Evolutionary conservation across 2,797 vertebrate genomes (phyloP), one percentile per base, ranked within the genome.

Genomic region (Coilia nasus): DNA sequence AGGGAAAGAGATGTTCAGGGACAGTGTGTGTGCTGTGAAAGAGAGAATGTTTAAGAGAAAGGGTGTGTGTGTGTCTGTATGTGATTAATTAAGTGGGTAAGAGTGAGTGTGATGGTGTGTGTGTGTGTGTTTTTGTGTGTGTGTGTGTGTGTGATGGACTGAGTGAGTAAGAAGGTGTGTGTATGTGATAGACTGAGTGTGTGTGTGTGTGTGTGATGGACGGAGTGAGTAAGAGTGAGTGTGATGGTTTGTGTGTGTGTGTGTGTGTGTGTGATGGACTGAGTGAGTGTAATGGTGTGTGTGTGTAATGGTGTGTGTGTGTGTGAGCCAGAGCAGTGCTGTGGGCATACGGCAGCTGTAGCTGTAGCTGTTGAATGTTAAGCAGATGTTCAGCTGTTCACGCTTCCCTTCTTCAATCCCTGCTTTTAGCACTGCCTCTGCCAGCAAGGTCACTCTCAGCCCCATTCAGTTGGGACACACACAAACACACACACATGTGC

Each of bases 381-480:
- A 44, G 57, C 59, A 83, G 82, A 12, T 7, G 62, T 82, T 82
- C 81, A 83, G 82, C n/a, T 7, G 62, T 82, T 82, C 81, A 54
- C 47, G 23, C 81, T 82, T 82, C 28, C 23, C 28, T 82, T 82
- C 81, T 82, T 54, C 25, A 11, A 1, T 41, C 35, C 35, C 35
- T 46, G 47, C 47, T 56, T 54, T 56, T 15, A n/a, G 21, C 25
- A n/a, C 21, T 47, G 14, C 81, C 25, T 28, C 81, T 11, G 23
- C 64, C 23, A 47, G 44, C 35, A 47, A 64, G 62, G 62, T 64
- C 82, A 83, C 21, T 5, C 62, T 28, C 23, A 28, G 12, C 23
- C 23, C 14, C 82, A 41, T 25, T 14, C 41, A 21, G n/a, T 54
- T 19, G 41, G 56, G 28, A 78, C 44, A 84, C 85, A 47, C 83